A percentile compares a stretch with the other conserved stretches of the same genome.
Conservation (phyloP, 2,113 vertebrate species). For the Motacilla alba region DNA sequence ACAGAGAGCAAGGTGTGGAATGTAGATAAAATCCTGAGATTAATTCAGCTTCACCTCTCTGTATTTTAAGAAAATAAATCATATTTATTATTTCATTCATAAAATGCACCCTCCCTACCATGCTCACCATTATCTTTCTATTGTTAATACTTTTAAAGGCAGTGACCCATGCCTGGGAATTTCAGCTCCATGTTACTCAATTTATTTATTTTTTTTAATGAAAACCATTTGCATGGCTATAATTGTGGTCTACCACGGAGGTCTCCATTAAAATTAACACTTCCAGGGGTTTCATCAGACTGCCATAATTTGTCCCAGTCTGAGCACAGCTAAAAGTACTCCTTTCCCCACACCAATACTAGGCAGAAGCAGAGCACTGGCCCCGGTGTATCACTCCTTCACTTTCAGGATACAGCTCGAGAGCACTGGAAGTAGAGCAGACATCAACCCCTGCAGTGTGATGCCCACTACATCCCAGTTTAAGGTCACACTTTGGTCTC, state of each 20-base stretch:
- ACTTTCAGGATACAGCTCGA: background rate
- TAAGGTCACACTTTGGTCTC: background rate
- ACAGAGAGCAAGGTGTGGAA: background rate
- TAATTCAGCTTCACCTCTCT: background rate
- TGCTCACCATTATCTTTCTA: background rate
- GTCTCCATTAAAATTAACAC: background rate
- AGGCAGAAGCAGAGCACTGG: background rate
- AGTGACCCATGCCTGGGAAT: background rate
- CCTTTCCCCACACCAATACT: background rate
- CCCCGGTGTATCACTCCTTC: background rate
- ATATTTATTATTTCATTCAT: background rate
- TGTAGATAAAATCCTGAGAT: background rate
- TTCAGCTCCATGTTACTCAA: background rate
- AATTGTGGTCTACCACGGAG: background rate
- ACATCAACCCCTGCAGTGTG: background rate
- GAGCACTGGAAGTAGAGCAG: background rate
- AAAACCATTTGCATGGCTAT: background rate
- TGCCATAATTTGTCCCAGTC: background rate
- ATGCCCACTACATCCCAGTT: background rate
- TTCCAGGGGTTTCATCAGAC: background rate
- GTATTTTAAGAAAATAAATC: conserved; percentile 12
- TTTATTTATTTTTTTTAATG: background rate
- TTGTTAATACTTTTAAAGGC: background rate
- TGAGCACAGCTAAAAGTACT: background rate
- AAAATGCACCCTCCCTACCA: background rate